phyloP scores from a whole-genome alignment of 2,797 vertebrate species.

The Phoebastria nigripes region DNA sequence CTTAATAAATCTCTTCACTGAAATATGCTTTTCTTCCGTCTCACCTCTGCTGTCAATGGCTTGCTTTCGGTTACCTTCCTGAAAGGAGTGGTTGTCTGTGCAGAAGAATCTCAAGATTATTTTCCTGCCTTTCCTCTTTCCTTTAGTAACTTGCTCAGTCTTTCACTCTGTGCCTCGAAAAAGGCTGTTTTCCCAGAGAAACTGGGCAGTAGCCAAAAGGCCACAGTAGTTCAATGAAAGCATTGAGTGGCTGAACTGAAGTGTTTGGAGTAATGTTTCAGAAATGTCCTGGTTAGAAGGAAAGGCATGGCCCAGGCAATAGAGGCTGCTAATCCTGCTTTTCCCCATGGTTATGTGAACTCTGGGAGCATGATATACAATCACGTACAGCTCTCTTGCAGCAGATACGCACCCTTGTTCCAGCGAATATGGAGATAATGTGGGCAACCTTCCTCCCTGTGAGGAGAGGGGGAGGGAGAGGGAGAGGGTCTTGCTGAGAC shows the following conservation, averaged over 20 bases:
- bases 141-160: neutral
- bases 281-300: neutral
- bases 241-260: neutral
- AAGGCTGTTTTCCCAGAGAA: neutral
- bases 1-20: slow-evolving; percentile 35
- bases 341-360: neutral
- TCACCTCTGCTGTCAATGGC: slow-evolving; percentile 28
- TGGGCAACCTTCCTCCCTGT: neutral
- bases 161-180: neutral
- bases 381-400: neutral
- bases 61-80: slow-evolving; percentile 2
- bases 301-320: neutral
- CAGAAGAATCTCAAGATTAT: neutral
- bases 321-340: neutral
- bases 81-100: neutral
- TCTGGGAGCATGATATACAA: neutral
- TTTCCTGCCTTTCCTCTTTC: neutral
- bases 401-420: neutral
- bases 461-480: neutral
- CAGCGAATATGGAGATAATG: neutral
- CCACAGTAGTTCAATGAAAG: neutral
- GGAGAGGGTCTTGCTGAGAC: neutral
- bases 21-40: slow-evolving; percentile 11
- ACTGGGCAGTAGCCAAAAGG: neutral
- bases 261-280: neutral